Evolutionary conservation across 2,113 vertebrate species (phyloP).

Genomic region (Ornithorhynchus anatinus): DNA sequence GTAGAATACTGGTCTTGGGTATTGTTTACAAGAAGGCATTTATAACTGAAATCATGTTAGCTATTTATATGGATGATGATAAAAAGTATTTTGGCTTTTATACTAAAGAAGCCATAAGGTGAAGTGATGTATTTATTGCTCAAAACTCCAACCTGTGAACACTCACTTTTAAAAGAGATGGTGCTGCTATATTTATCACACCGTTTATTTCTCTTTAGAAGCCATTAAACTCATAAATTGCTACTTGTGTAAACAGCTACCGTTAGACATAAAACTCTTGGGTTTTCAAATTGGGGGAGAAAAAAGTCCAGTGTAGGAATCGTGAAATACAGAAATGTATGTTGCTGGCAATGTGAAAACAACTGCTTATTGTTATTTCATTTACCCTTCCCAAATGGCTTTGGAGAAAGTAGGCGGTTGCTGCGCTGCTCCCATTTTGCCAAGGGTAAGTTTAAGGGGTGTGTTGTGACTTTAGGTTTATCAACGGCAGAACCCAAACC

Average conservation of each 20-base stretch:
- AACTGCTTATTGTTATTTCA: conserved; percentile 11
- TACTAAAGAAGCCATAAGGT: conserved; percentile 1
- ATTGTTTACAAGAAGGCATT: conserved; percentile 23
- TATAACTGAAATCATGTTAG: conserved; percentile 24
- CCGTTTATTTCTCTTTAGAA: conserved; percentile 31
- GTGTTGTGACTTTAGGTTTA: not conserved
- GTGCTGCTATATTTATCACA: not conserved
- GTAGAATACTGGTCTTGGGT: not conserved
- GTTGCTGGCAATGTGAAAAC: conserved; percentile 5
- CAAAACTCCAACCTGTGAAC: not conserved
- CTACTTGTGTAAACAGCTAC: not conserved
- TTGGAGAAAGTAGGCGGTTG: too few species aligned
- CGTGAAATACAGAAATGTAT: not conserved
- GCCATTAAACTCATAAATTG: not conserved
- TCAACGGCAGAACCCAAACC: not conserved
- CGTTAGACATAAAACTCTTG: not conserved
- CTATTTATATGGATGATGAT: conserved; percentile 1
- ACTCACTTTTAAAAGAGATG: not conserved
- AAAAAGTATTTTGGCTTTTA: conserved; percentile 11
- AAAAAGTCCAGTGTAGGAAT: conserved; percentile 10
- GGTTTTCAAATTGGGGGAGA: not conserved
- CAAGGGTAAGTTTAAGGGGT: too few species aligned
- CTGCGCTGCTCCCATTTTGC: too few species aligned
- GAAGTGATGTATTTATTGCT: conserved; percentile 18
- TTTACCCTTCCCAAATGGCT: too few species aligned